phyloP scores from a whole-genome alignment of 1,140 invertebrate species.

The Leptoteleia sp. region DNA sequence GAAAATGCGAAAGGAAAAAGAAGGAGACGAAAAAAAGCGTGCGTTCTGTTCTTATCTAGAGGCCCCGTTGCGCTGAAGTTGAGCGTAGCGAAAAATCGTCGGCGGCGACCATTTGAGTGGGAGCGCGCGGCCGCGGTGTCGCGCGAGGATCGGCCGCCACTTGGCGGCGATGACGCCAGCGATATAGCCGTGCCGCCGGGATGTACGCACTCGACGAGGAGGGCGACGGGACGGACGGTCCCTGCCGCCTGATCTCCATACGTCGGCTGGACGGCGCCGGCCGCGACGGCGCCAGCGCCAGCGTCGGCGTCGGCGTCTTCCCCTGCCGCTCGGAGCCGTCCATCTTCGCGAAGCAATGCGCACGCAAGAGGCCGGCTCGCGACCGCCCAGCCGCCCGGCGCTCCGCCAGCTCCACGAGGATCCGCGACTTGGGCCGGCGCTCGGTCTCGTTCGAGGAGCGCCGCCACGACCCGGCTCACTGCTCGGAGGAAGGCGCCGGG shows the following conservation, averaged over 20 bases:
- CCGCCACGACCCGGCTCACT: no score
- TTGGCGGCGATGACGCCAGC: slow-evolving; percentile 41
- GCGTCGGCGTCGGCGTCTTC: no score
- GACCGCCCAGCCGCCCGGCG: no score
- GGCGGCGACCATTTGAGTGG: slow-evolving; percentile 8
- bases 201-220: slow-evolving; percentile 77
- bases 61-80: neutral
- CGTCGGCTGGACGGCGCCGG: slow-evolving; percentile 71
- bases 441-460: no score
- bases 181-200: slow-evolving; percentile 52
- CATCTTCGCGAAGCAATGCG: no score
- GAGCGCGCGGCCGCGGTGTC: slow-evolving; percentile 20
- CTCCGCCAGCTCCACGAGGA: no score
- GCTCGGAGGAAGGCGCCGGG: no score
- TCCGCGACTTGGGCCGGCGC: no score
- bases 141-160: slow-evolving; percentile 21
- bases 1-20: no score
- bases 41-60: neutral
- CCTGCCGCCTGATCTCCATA: slow-evolving; percentile 77
- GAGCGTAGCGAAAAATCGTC: slow-evolving; percentile 11
- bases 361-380: no score
- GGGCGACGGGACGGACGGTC: slow-evolving; percentile 72
- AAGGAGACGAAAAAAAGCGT: no score
- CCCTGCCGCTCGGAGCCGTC: no score
- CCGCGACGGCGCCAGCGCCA: neutral